Evolutionary conservation across 2,113 vertebrate species (phyloP).

Genomic region (Hipposideros armiger): DNA sequence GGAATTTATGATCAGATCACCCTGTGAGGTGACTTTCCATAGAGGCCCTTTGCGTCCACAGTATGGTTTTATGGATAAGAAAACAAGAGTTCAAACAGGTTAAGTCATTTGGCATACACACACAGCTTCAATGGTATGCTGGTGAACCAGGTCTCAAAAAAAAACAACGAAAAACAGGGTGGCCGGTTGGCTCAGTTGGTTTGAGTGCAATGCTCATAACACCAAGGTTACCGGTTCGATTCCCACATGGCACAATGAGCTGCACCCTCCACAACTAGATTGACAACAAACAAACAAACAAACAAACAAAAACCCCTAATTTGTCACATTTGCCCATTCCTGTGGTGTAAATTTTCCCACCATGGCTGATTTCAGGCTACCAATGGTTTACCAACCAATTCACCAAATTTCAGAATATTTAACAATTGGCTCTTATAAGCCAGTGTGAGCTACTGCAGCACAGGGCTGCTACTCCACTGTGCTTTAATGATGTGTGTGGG

Average conservation of each 20-base stretch:
- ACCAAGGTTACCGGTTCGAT: no score
- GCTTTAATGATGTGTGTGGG: background rate
- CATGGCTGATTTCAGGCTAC: background rate
- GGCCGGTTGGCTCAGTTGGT: no score
- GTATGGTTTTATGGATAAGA: background rate
- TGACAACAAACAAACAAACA: no score
- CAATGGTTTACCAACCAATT: background rate
- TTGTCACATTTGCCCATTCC: background rate
- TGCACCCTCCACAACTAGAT: no score
- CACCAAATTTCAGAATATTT: background rate
- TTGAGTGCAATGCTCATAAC: no score
- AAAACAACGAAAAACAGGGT: background rate
- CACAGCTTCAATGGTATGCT: accelerated
- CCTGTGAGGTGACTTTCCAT: background rate
- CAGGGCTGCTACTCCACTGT: accelerated
- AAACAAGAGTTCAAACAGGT: background rate
- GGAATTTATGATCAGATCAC: background rate
- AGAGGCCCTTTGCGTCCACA: background rate
- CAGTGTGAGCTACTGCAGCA: background rate
- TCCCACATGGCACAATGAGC: no score
- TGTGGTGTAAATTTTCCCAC: background rate
- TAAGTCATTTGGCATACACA: background rate
- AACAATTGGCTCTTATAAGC: background rate
- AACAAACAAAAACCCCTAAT: no score
- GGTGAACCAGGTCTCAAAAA: background rate